Percentiles rank a stretch among this genome's conserved stretches.
Evolutionary conservation across 1,140 invertebrate genomes (phyloP).

Genomic region (Polypedilum vanderplanki): DNA sequence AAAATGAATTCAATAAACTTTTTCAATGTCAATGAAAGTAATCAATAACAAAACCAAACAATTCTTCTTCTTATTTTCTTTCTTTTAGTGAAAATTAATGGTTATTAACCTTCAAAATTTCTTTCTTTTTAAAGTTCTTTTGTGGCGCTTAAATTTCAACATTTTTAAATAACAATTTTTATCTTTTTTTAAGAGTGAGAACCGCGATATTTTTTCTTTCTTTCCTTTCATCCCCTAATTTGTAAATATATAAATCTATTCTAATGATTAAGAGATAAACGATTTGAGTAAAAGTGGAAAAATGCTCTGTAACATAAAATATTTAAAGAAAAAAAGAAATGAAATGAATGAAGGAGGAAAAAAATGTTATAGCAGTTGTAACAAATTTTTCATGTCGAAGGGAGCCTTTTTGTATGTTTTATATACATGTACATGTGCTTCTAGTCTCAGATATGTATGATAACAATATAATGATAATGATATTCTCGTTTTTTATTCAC

Average conservation of each 20-base stretch:
- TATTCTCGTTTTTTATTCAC: not conserved
- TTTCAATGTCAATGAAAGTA: too few relatives aligned
- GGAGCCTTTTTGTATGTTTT: not conserved
- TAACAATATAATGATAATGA: conserved; percentile 19
- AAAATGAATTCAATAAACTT: too few relatives aligned
- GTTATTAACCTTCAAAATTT: too few relatives aligned
- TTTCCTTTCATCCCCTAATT: conserved; percentile 18
- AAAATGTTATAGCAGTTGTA: not conserved
- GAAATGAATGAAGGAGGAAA: too few relatives aligned
- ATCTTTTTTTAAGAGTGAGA: not conserved
- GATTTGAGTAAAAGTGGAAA: conserved; percentile 14
- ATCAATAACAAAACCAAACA: too few relatives aligned
- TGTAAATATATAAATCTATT: conserved; percentile 8
- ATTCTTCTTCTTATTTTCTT: too few relatives aligned
- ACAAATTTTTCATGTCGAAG: not conserved
- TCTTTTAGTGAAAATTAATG: too few relatives aligned
- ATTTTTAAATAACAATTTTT: too few relatives aligned
- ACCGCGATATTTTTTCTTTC: not conserved
- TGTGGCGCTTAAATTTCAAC: too few relatives aligned
- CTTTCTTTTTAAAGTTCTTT: too few relatives aligned
- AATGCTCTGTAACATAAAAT: not conserved
- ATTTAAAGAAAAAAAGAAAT: conserved; percentile 7
- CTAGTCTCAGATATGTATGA: not conserved
- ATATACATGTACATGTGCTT: not conserved
- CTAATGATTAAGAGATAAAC: conserved; percentile 22